phyloP scores from a whole-genome alignment of 2,113 vertebrate species.

The Vombatus ursinus region DNA sequence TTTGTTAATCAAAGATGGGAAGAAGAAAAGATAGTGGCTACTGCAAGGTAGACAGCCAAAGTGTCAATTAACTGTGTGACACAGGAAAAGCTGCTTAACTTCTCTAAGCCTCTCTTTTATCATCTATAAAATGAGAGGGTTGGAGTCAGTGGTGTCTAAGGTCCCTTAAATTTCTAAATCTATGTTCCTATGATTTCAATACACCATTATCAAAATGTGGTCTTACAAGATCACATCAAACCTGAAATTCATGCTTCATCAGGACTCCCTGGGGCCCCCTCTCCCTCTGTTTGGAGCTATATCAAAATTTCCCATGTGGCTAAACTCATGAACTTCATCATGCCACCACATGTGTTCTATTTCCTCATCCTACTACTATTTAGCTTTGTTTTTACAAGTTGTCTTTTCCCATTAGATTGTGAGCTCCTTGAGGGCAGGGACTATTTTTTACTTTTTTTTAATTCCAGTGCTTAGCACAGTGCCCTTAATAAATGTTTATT shows the following conservation, averaged over 20 bases:
- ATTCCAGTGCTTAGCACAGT: background rate
- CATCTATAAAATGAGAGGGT: background rate
- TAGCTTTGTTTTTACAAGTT: background rate
- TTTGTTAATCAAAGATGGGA: background rate
- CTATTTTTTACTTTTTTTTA: background rate
- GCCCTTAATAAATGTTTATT: background rate
- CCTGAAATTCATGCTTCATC: background rate
- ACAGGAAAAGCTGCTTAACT: background rate
- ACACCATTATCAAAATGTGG: background rate
- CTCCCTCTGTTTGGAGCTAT: background rate
- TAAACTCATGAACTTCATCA: background rate
- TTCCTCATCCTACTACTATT: background rate
- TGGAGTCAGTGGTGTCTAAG: background rate
- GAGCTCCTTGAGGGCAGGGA: background rate
- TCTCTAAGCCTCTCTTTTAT: background rate
- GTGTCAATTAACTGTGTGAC: background rate
- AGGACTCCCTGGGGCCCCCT: background rate
- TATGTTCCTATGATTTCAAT: background rate
- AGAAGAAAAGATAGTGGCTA: background rate
- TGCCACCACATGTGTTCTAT: background rate
- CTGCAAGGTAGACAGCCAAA: background rate
- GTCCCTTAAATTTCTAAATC: background rate
- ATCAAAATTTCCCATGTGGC: background rate
- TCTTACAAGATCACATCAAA: background rate
- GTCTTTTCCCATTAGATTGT: background rate